phyloP scores from a whole-genome alignment of 2,113 vertebrate species.

The Crotophaga sulcirostris region DNA sequence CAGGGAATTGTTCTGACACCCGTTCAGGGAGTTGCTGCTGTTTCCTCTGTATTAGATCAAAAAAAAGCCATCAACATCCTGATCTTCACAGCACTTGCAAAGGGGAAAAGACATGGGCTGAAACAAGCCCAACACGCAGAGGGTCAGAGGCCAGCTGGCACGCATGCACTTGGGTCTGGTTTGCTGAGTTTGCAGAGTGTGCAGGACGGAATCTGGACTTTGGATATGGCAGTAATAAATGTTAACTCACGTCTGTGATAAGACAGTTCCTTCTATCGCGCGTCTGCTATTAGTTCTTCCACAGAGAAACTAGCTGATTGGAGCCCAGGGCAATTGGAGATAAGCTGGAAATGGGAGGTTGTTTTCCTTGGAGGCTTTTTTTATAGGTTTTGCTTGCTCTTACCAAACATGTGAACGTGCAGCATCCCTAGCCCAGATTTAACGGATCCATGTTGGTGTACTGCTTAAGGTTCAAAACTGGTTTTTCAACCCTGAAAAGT shows the following conservation, averaged over 20 bases:
- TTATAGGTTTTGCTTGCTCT: not conserved
- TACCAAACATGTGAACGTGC: not conserved
- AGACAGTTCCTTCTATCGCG: not conserved
- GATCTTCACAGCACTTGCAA: fast-evolving
- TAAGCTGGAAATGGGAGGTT: not conserved
- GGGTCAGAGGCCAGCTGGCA: conserved; percentile 46
- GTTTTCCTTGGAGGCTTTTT: not conserved
- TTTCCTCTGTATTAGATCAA: conserved; percentile 19
- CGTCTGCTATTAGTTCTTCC: not conserved
- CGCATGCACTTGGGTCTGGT: not conserved
- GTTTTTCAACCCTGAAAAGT: not conserved
- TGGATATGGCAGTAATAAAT: conserved; percentile 33
- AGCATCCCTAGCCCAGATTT: not conserved
- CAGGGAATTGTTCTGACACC: not conserved
- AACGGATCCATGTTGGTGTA: not conserved
- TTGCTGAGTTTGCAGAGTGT: conserved; percentile 29
- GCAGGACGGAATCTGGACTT: conserved; percentile 51
- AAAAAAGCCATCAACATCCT: not conserved
- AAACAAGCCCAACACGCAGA: not conserved
- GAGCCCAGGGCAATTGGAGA: not conserved
- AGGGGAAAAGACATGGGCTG: not conserved
- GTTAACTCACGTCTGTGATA: conserved; percentile 54
- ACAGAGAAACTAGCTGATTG: not conserved
- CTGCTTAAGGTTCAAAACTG: not conserved
- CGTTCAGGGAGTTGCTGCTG: not conserved